Evolutionary conservation across 2,797 vertebrate genomes (phyloP), one percentile per base, ranked within the genome.

Genomic region (Sebastes minor): DNA sequence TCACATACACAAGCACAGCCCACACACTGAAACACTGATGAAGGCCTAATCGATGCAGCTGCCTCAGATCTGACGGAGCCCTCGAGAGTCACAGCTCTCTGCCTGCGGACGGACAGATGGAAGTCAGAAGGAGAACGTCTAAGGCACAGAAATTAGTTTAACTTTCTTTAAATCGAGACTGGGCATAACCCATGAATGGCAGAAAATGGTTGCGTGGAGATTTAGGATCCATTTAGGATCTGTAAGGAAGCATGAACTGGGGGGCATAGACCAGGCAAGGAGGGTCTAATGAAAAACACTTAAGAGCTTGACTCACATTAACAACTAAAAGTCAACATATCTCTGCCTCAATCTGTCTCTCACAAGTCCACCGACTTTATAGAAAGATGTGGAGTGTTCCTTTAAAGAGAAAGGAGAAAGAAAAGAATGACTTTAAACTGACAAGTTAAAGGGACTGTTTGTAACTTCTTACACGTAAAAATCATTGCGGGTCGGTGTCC

Each of bases 41-140:
- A 72, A 78, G 79, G 68, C 60, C 30, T 52, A 64, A 82, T 70
- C 38, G 55, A 28, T 65, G 68, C 59, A 32, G 66, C 55, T 69
- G 56, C 80, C 60, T 62, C 63, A 72, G 82, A 78, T 74, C 60
- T 32, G 63, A 32, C 18, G 49, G 76, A 70, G 60, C 16, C 52
- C 16, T 32, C 4, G 4, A 22, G 30, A 53, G 27, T 79, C n/a
- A 2, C 23, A 23, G 72, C 68, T 71, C 33, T 74, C 62, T 30
- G 64, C 83, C 38, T 71, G 68, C 52, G 52, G 73, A 82, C 2
- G 10, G 74, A 71, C n/a, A 25, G 55, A 35, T 53, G 27, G 61
- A 77, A 59, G 74, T 63, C 72, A 56, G 81, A 69, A 12, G 59
- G 60, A 66, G 23, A 59, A 67, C 2, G 20, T 53, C 56, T n/a